Evolutionary conservation across 2,113 vertebrate genomes (phyloP), one percentile per base, ranked within the genome.

Genomic region (Isurus oxyrinchus): DNA sequence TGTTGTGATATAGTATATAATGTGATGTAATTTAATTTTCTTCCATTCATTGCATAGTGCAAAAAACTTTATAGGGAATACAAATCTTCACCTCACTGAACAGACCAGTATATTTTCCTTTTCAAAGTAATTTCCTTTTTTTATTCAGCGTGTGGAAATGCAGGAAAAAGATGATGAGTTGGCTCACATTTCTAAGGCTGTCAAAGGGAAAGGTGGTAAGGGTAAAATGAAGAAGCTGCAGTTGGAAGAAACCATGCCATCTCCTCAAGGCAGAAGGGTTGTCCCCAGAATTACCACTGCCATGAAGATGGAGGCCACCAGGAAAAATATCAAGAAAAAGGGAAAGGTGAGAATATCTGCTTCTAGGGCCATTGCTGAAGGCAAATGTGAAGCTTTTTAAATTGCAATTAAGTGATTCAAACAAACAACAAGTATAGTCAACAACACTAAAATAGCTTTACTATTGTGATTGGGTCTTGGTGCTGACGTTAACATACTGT

Each of bases 251-350:
- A 98, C 98, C 5, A 84, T 98, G 97, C 99, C 99, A 67, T 99
- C 99, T 0, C 98, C 99, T 0, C 97, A 98, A 55, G 99, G 99
- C 0, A 97, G 98, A 23, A 98, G 99, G 0, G 98, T 99, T 21
- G 96, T 99, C 94, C 99, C 99, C 0, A 98, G 96, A 6, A 97
- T 99, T 55, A 99, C 99, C 95, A 97, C 98, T 96, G 98, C 98
- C 96, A 99, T 99, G 99, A 99, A 99, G 97, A 98, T 98, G 23
- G 99, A 99, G 0, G 99, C 99, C 27, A 98, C 97, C 96, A 99
- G 97, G 97, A 99, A 98, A 97, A 98, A 40, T 61, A 72, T 97
- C 0, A 98, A 97, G 96, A 98, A n/a, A 97, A 98, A 98, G 97
- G 84, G 98, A 57, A 99, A 99, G 99, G 99, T 99, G 97, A 25